These are phyloP conservation scores for Macroglossus sobrinus DNA, from an alignment of 2,113 vertebrate species.

Conservation along the genomic window DNA sequence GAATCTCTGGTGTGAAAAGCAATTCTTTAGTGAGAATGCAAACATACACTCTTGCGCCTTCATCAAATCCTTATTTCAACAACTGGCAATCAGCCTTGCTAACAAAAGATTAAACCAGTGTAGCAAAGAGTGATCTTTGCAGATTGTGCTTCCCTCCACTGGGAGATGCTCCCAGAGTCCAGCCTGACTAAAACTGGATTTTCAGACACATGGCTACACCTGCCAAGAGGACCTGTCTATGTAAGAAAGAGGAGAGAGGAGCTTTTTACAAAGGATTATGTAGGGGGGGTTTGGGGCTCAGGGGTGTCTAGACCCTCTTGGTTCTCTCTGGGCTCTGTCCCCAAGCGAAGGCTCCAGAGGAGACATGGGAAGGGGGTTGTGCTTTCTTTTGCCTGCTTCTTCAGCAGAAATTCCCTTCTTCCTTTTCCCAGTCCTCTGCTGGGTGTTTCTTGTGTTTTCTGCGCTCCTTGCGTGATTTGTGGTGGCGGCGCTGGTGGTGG, in stretches of 20 bases:
- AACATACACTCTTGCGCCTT: neutral
- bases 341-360: neutral
- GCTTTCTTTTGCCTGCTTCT: constrained; percentile 40
- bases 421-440: constrained; percentile 76
- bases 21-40: neutral
- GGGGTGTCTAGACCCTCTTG: neutral
- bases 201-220: neutral
- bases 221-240: constrained; percentile 11
- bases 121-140: neutral
- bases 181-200: neutral
- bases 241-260: neutral
- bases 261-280: constrained; percentile 62
- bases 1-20: neutral
- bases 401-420: constrained; percentile 81
- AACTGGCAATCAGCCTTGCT: neutral
- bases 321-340: constrained; percentile 39
- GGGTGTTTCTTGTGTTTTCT: constrained; percentile 87
- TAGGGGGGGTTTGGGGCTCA: neutral
- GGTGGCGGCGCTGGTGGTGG: constrained; percentile 89
- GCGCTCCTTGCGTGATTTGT: constrained; percentile 89
- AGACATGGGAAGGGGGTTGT: constrained; percentile 46
- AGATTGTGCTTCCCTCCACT: neutral
- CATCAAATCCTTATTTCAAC: neutral
- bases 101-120: neutral
- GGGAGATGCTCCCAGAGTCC: neutral